Conservation (phyloP, 2,113 vertebrate genomes). For the Atherinomorus stipes region DNA sequence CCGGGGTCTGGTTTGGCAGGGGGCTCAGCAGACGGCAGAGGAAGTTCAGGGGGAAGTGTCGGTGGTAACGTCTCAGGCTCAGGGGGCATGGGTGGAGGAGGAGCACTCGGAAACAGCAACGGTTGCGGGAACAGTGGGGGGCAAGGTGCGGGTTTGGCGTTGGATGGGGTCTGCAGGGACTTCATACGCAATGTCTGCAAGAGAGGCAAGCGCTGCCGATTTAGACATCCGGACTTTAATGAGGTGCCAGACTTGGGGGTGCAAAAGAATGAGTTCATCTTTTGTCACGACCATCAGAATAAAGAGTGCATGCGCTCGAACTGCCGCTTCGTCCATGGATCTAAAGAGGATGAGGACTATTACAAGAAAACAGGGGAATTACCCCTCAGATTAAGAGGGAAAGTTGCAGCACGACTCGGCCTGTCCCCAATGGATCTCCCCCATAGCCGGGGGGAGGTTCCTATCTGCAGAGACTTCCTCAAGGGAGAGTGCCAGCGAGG, state of each 20-base stretch:
- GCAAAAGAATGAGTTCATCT: slow-evolving; percentile 97
- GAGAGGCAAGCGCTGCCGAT: slow-evolving; percentile 95
- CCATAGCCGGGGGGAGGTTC: slow-evolving; percentile 93
- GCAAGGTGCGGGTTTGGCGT: slow-evolving; percentile 69
- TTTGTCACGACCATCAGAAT: slow-evolving; percentile 98
- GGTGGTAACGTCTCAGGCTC: slow-evolving; percentile 64
- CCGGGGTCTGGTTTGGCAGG: slow-evolving; percentile 73
- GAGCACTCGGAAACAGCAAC: slow-evolving; percentile 82
- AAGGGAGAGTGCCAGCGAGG: slow-evolving; percentile 96
- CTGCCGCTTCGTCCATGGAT: slow-evolving; percentile 96
- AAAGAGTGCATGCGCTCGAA: slow-evolving; percentile 94
- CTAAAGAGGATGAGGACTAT: slow-evolving; percentile 96
- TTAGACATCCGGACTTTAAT: slow-evolving; percentile 92
- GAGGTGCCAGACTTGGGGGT: slow-evolving; percentile 95
- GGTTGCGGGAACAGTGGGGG: slow-evolving; percentile 82
- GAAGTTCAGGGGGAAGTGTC: slow-evolving; percentile 70
- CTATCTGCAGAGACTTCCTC: slow-evolving; percentile 95
- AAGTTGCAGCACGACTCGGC: slow-evolving; percentile 91
- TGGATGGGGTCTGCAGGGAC: slow-evolving; percentile 93
- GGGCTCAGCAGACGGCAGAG: slow-evolving; percentile 70
- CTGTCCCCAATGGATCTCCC: slow-evolving; percentile 93
- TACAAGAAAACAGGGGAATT: slow-evolving; percentile 96
- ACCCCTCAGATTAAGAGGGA: slow-evolving; percentile 90
- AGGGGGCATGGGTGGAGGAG: slow-evolving; percentile 79
- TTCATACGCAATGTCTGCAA: slow-evolving; percentile 97